Evolutionary conservation across 1,140 invertebrate genomes (phyloP).

Genomic region (Myzus persicae): DNA sequence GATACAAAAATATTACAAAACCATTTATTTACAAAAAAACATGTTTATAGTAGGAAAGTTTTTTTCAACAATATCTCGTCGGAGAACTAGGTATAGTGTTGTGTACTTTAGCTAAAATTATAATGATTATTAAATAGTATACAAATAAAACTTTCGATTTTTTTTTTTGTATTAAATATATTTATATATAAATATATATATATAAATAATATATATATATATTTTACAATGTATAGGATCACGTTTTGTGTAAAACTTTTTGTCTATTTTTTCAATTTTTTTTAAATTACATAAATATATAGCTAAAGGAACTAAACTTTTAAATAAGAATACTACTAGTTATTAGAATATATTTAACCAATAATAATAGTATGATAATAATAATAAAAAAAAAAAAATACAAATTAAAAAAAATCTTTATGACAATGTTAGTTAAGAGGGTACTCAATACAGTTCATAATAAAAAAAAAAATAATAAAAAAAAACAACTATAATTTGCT

Average conservation of each 20-base stretch:
- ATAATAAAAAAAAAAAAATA: not conserved
- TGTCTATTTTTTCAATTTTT: not conserved
- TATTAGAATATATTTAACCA: not conserved
- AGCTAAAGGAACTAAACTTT: constrained; percentile 56
- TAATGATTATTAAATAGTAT: constrained; percentile 13
- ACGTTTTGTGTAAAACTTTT: not conserved
- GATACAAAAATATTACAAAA: constrained; percentile 46
- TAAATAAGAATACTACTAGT: constrained; percentile 37
- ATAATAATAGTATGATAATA: constrained; percentile 15
- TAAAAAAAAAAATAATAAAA: constrained; percentile 35
- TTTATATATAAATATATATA: not conserved
- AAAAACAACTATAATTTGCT: constrained; percentile 1
- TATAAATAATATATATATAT: not conserved
- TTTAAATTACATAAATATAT: constrained; percentile 29
- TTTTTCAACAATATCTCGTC: not conserved
- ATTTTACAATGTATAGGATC: constrained; percentile 24
- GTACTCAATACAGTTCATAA: not conserved
- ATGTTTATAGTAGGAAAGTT: constrained; percentile 31
- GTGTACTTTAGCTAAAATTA: constrained; percentile 34
- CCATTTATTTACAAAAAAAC: constrained; percentile 28
- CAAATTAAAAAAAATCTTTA: not conserved
- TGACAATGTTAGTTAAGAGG: not conserved
- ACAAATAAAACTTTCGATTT: not conserved
- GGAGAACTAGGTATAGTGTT: not conserved
- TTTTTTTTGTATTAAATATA: not conserved